Base-by-base conservation (phyloP, 2,113 vertebrate species). In the Sander lucioperca region DNA sequence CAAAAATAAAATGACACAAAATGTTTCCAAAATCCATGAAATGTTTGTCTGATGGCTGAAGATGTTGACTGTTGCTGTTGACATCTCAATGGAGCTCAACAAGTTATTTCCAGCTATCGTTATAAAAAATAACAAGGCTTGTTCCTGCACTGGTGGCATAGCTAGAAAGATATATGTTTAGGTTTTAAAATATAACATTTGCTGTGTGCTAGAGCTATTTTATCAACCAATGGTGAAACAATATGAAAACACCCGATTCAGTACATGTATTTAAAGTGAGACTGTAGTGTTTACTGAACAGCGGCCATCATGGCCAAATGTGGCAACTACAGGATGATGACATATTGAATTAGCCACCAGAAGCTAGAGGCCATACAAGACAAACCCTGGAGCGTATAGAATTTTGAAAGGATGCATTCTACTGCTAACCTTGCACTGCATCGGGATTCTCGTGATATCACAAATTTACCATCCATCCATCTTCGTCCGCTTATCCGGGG, bases 1-100 rank as follows among this genome's bases (percentile, higher is more conserved):
- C 48, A 30, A 48, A 77, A 68, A 74, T 50, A 43, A 76, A 68
- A 53, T 19, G 12, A 51, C n/a, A 58, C n/a, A 54, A 69, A 68
- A 51, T 14, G 39, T 43, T 43, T 43, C 39, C 39, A 43, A 43
- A 43, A 43, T 43, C 10, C 39, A 43, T 43, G 39, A 43, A 43
- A 43, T 43, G 19, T 54, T 53, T 70, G 59, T 72, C 18, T 39
- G 13, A 36, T 48, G 50, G 48, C 25, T 63, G 13, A 36, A 69
- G 53, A 51, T 51, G 23, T 56, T 47, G 33, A 47, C 21, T 43
- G 19, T n/a, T 58, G 57, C n/a, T 58, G 57, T 0, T 73, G 61
- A 74, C 47, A 39, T 61, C 36, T 39, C 23, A 10, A 12, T 39
- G 53, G 23, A 54, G 33, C 57, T 77, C 12, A 47, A n/a, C 39